Conservation (phyloP, 2,113 vertebrate genomes). For the Protobothrops mucrosquamatus region DNA sequence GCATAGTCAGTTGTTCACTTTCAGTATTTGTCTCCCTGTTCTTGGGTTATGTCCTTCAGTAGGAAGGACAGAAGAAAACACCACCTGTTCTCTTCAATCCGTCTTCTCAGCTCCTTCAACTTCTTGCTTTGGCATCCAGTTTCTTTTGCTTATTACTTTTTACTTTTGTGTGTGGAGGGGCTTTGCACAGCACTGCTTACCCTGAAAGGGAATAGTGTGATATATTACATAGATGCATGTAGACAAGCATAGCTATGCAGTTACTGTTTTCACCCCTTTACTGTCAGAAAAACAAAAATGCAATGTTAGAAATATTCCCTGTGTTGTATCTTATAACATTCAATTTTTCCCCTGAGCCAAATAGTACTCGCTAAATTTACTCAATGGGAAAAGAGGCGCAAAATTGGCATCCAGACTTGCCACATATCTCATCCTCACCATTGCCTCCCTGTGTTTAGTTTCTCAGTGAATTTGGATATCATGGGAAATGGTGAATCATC, state of each 20-base stretch:
- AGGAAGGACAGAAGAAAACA: background rate
- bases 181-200: background rate
- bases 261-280: background rate
- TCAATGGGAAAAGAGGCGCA: background rate
- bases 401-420: background rate
- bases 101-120: background rate
- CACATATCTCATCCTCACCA: background rate
- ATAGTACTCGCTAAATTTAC: background rate
- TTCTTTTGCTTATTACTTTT: background rate
- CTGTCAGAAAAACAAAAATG: background rate
- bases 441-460: background rate
- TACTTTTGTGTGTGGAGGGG: background rate
- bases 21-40: background rate
- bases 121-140: background rate
- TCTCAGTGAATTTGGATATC: background rate
- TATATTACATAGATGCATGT: background rate
- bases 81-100: background rate
- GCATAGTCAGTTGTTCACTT: background rate
- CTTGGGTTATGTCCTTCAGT: background rate
- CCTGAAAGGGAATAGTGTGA: background rate
- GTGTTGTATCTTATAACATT: background rate
- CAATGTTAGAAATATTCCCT: background rate
- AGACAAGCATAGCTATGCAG: background rate
- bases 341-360: background rate
- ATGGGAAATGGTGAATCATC: background rate